phyloP scores from a whole-genome alignment of 2,888 invertebrate species.

The Papilio elwesi region DNA sequence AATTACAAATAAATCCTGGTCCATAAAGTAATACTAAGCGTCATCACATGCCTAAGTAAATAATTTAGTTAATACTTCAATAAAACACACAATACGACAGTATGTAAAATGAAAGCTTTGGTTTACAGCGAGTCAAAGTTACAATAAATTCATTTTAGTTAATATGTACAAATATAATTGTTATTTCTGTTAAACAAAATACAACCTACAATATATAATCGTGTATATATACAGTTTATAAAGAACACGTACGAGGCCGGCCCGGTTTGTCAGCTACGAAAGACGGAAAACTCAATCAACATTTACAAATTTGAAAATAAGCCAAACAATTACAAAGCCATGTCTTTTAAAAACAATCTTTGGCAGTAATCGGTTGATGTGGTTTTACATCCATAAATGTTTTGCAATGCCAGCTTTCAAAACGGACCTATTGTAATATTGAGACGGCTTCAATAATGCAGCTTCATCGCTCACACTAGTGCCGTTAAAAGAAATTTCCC shows the following conservation, averaged over 20 bases:
- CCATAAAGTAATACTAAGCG: slow-evolving; percentile 70
- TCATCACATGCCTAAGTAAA: slow-evolving; percentile 58
- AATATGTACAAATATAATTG: slow-evolving; percentile 38
- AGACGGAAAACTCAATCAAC: not conserved
- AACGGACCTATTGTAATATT: not conserved
- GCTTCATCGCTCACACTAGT: slow-evolving; percentile 13
- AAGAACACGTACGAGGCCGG: not conserved
- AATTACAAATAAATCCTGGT: slow-evolving; percentile 59
- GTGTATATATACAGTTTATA: slow-evolving; percentile 17
- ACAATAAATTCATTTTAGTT: slow-evolving; percentile 41
- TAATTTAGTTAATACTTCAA: slow-evolving; percentile 51
- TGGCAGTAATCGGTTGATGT: not conserved
- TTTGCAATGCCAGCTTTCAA: not conserved
- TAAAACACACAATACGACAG: slow-evolving; percentile 43
- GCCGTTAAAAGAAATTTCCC: slow-evolving; percentile 21
- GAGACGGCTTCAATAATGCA: slow-evolving; percentile 26
- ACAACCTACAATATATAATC: slow-evolving; percentile 16
- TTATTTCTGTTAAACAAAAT: slow-evolving; percentile 32
- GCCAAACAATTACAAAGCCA: not conserved
- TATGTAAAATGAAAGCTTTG: slow-evolving; percentile 70
- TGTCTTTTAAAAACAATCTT: not conserved
- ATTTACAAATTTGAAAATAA: not conserved
- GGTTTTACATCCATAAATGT: not conserved
- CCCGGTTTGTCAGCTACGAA: not conserved
- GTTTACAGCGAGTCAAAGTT: slow-evolving; percentile 68